A percentile compares a stretch with the other conserved stretches of the same genome.
Conservation (phyloP, 92 coral and sea anemone species). For the Scolanthus callimorphus region DNA sequence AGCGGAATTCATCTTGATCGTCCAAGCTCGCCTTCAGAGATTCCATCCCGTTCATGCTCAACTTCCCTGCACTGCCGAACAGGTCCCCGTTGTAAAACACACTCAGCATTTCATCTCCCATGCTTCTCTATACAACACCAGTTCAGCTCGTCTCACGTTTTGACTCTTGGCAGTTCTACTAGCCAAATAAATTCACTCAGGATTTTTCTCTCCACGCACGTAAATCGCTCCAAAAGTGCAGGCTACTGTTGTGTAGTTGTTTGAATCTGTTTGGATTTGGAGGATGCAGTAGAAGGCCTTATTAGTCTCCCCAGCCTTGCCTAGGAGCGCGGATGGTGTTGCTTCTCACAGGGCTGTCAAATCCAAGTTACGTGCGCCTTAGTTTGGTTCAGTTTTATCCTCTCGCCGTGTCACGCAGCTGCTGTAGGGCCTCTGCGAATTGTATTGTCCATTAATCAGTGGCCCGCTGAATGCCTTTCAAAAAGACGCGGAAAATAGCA, state of each 20-base stretch:
- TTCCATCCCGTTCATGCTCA: slow-evolving; percentile 64
- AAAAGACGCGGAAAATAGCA: slow-evolving; percentile 75
- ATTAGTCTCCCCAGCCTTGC: background rate
- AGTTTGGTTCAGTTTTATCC: slow-evolving; percentile 35
- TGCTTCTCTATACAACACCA: no score
- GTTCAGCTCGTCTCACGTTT: no score
- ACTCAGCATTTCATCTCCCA: slow-evolving; percentile 99
- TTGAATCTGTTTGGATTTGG: no score
- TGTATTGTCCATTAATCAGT: slow-evolving; percentile 76
- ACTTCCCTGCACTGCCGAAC: slow-evolving; percentile 69
- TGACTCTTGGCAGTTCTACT: no score
- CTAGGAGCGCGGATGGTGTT: background rate
- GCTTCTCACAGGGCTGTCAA: background rate
- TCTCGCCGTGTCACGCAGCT: slow-evolving; percentile 44
- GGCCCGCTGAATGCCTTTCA: slow-evolving; percentile 72
- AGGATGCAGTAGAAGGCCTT: no score
- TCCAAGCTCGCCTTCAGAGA: slow-evolving; percentile 68
- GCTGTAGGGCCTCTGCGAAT: slow-evolving; percentile 59
- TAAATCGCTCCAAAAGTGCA: background rate
- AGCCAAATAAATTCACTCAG: no score
- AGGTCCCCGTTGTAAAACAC: slow-evolving; percentile 93
- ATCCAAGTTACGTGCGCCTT: slow-evolving; percentile 21
- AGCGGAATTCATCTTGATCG: slow-evolving; percentile 86
- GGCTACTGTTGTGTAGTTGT: background rate
- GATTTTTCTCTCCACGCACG: no score